Conservation (phyloP, 2,113 vertebrate genomes). For the Megaceryle torquata region DNA sequence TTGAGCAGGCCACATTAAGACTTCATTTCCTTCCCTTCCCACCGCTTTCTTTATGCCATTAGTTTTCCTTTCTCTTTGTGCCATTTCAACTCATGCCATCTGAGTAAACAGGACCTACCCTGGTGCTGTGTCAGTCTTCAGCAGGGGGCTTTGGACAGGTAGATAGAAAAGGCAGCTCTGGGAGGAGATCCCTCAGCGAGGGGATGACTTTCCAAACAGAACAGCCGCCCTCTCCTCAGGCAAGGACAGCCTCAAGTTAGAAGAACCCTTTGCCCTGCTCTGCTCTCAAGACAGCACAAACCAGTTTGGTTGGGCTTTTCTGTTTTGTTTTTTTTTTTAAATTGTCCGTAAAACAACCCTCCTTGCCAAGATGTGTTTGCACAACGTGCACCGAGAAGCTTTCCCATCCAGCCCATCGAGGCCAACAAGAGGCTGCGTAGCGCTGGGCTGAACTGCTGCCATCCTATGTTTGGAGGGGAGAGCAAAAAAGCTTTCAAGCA, state of each 20-base stretch:
- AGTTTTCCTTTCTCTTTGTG: not conserved
- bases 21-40: not conserved
- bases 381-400: accelerated
- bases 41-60: not conserved
- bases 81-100: not conserved
- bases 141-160: not conserved
- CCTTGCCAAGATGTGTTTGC: not conserved
- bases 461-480: accelerated
- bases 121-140: not conserved
- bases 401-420: not conserved
- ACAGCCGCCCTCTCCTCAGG: not conserved
- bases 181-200: not conserved
- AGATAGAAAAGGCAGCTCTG: not conserved
- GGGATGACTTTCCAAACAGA: not conserved
- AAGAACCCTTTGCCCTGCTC: not conserved
- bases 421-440: not conserved
- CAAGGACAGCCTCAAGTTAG: not conserved
- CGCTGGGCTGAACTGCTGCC: not conserved
- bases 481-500: not conserved
- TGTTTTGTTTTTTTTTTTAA: no score
- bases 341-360: not conserved
- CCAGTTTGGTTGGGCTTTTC: not conserved
- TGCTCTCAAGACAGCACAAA: not conserved
- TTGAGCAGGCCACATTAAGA: not conserved
- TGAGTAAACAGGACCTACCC: not conserved